Conservation (phyloP, 2,888 invertebrate genomes). For the Cheilosia soror region DNA sequence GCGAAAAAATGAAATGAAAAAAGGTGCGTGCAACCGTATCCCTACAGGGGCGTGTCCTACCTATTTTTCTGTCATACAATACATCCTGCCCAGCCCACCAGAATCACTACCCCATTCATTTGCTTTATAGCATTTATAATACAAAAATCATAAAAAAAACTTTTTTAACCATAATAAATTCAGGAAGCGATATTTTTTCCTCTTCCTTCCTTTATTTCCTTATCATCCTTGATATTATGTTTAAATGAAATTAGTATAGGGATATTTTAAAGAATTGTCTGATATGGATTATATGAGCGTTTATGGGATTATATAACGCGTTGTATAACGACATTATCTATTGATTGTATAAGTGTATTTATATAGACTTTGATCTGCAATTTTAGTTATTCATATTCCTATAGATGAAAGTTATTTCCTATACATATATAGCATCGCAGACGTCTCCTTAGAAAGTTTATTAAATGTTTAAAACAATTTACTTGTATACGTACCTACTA, state of each 20-base stretch:
- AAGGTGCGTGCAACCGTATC: conserved; percentile 75
- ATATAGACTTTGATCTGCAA: too few species aligned
- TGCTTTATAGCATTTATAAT: conserved; percentile 67
- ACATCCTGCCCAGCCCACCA: conserved; percentile 74
- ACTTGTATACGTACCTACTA: too few species aligned
- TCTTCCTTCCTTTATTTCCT: conserved; percentile 54
- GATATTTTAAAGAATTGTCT: conserved; percentile 5
- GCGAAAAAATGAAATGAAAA: conserved; percentile 55
- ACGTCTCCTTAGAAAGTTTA: too few species aligned
- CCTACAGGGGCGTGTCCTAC: conserved; percentile 73
- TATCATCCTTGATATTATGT: neutral
- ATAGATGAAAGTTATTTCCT: too few species aligned
- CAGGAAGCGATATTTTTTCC: conserved; percentile 68
- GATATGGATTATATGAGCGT: neutral
- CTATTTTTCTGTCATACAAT: conserved; percentile 76
- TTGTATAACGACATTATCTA: too few species aligned
- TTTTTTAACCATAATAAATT: conserved; percentile 68
- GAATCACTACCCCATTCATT: conserved; percentile 74
- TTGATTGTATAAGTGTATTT: too few species aligned
- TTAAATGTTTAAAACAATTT: too few species aligned
- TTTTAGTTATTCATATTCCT: too few species aligned
- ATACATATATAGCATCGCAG: too few species aligned
- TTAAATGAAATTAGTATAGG: conserved; percentile 4
- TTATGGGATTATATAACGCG: neutral
- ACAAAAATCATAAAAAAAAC: conserved; percentile 69